Base-by-base conservation (phyloP, 1,140 invertebrate species). In the Rhagoletis zephyria region DNA sequence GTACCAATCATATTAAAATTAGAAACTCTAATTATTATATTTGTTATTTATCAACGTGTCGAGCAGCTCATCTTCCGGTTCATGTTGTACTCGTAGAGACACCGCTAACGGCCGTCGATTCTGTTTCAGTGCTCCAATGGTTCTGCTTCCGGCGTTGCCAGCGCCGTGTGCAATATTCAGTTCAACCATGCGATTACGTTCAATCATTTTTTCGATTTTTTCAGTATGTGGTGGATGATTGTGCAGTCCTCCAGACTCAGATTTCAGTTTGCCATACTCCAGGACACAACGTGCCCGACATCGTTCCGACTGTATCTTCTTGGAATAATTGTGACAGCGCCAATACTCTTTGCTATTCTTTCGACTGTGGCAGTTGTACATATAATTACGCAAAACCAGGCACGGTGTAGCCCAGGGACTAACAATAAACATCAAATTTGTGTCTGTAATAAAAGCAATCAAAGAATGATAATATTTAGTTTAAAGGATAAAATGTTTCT, bases 261-360 rank as follows among this genome's bases (percentile, higher is more conserved):
- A 89, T 77, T 91, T 92, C 0, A 93, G 88, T 45, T 89, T 90
- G 5, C 91, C 91, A 85, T 90, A 90, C 16, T 93, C 92, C 3
- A 93, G 81, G 0, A 93, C 92, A 77, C 92, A 93, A 12, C 92
- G 90, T 0, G 92, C 92, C n/a, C 92, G 90, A 85, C 92, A 93
- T 45, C 92, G 91, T 86, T 90, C 87, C 30, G 90, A 89, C 70
- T 91, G 89, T 42, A 89, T 87, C 74, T 93, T 92, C 70, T 93
- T 93, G 1, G 92, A 93, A 85, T 93, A 93, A 86, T 93, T 93
- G 87, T 93, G 92, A 48, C 92, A 93, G 42, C 92, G 90, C 91
- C 92, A 93, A 30, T 93, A 93, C 77, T 91, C 90, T 77, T 93
- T 93, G 85, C 90, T 91, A 86, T 89, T 92, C 63, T 92, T 92